phyloP scores from a whole-genome alignment of 1,140 invertebrate species.

The Ceratitis capitata region DNA sequence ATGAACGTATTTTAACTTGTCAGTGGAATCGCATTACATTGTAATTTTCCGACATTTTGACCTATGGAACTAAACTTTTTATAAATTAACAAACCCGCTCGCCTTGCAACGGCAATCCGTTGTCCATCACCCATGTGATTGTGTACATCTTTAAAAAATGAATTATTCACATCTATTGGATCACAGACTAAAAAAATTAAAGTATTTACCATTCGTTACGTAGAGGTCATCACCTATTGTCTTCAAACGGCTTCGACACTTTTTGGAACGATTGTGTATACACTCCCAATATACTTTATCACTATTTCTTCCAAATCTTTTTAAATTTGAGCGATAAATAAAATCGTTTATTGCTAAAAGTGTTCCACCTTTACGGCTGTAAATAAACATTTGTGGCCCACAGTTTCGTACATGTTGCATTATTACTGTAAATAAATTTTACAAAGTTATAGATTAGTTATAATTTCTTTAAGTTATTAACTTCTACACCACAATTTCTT shows the following conservation, averaged over 20 bases:
- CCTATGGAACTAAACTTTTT: constrained; percentile 55
- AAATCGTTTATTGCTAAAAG: constrained; percentile 62
- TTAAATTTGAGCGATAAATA: constrained; percentile 63
- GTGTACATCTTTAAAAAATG: constrained; percentile 57
- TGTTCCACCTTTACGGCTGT: constrained; percentile 62
- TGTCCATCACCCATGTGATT: constrained; percentile 57
- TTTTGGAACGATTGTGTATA: constrained; percentile 61
- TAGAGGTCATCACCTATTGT: constrained; percentile 63
- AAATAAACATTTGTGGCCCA: constrained; percentile 59
- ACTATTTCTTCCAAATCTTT: constrained; percentile 56
- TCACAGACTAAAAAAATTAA: background rate
- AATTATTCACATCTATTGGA: background rate
- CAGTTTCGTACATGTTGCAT: constrained; percentile 58
- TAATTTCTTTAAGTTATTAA: background rate
- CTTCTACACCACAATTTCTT: background rate
- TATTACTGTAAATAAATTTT: constrained; percentile 20
- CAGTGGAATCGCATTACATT: background rate
- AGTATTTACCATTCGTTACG: constrained; percentile 59
- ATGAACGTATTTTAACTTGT: background rate
- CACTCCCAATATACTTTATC: constrained; percentile 64
- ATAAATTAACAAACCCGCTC: constrained; percentile 56
- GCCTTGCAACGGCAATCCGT: constrained; percentile 55
- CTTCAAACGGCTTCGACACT: constrained; percentile 62
- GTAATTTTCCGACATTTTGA: background rate
- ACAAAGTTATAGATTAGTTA: background rate